phyloP scores from a whole-genome alignment of 2,888 invertebrate species.

The Orchesella flavescens region DNA sequence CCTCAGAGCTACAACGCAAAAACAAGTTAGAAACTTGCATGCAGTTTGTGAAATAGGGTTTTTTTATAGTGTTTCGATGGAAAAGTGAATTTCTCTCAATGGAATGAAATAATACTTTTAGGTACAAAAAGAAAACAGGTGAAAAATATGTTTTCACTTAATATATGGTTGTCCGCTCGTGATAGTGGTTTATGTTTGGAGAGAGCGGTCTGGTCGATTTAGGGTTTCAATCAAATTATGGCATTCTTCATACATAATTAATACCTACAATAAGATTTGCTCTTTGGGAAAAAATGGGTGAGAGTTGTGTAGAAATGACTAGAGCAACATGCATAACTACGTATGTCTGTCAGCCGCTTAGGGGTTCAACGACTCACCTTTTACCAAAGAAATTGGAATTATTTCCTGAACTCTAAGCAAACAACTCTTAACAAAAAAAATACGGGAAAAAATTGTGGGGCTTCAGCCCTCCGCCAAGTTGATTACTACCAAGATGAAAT shows the following conservation, averaged over 20 bases:
- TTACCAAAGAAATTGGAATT: too few relatives aligned
- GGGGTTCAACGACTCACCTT: constrained; percentile 28
- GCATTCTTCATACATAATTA: constrained; percentile 42
- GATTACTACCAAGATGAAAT: too few relatives aligned
- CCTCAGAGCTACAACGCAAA: too few relatives aligned
- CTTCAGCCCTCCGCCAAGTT: too few relatives aligned
- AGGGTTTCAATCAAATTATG: constrained; percentile 47
- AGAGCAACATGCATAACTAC: not conserved
- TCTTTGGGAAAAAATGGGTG: not conserved
- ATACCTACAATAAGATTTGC: not conserved
- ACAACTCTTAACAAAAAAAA: too few relatives aligned
- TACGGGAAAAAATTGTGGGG: too few relatives aligned
- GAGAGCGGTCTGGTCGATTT: constrained; percentile 22
- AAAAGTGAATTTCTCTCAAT: too few relatives aligned
- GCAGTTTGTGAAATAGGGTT: too few relatives aligned
- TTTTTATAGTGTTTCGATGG: too few relatives aligned
- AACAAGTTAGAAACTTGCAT: too few relatives aligned
- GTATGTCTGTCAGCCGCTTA: not conserved
- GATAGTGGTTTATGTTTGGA: constrained; percentile 40
- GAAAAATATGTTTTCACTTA: constrained; percentile 30
- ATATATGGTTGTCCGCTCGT: constrained; percentile 34
- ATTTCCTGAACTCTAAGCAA: too few relatives aligned
- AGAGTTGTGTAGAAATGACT: not conserved
- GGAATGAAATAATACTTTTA: too few relatives aligned
- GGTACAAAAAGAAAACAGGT: constrained; percentile 5